Percentiles rank a stretch among this genome's conserved stretches.
Conservation (phyloP, 92 coral and sea anemone genomes). For the Umimayanthus chanpuru region DNA sequence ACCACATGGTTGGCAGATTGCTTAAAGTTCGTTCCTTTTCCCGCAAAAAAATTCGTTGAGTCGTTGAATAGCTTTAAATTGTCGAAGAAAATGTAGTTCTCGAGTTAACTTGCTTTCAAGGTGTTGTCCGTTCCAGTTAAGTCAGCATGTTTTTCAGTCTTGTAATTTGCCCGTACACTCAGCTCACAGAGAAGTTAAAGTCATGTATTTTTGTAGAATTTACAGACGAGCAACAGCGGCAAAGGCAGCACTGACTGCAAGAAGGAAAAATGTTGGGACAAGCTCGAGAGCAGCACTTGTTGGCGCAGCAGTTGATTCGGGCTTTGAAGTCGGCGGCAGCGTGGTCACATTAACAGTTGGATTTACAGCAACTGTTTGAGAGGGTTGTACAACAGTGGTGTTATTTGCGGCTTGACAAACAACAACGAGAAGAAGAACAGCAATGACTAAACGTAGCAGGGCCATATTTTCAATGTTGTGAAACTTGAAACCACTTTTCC, state of each 20-base stretch:
- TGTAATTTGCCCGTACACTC: not conserved
- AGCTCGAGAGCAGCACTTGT: not conserved
- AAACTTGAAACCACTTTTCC: conserved; percentile 15
- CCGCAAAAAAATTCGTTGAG: conserved; percentile 21
- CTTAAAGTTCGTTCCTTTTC: conserved; percentile 6
- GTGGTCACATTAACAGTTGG: not conserved
- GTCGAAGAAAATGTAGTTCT: conserved; percentile 14
- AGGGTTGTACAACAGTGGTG: not conserved
- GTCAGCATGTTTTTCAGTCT: not conserved
- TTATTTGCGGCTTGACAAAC: not conserved
- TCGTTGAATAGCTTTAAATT: not conserved
- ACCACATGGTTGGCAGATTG: not conserved
- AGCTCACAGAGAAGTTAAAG: not conserved
- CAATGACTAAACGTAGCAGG: conserved; percentile 17
- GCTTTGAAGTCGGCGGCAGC: not conserved
- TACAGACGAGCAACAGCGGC: conserved; percentile 40
- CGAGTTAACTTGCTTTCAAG: not conserved
- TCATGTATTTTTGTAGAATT: not conserved
- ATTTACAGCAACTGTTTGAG: not conserved
- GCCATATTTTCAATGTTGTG: conserved; percentile 7
- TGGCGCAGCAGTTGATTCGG: not conserved
- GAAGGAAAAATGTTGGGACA: conserved; percentile 20
- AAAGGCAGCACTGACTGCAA: conserved; percentile 27
- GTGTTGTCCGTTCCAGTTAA: conserved; percentile 13
- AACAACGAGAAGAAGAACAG: conserved; percentile 21